These are phyloP conservation scores for Cydia fagiglandana DNA, from an alignment of 1,140 invertebrate species.

Conservation along the genomic window DNA sequence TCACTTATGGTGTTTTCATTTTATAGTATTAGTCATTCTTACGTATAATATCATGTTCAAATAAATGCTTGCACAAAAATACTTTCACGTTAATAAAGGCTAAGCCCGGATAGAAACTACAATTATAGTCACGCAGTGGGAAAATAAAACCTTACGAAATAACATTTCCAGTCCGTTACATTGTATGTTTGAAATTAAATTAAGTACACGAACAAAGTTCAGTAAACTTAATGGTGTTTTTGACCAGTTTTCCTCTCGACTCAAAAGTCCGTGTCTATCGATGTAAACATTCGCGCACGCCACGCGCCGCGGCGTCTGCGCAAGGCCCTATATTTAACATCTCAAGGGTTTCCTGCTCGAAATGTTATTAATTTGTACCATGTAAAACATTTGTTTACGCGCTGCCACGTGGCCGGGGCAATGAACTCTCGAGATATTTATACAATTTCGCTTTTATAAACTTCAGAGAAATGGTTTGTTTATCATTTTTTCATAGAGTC, in stretches of 20 bases:
- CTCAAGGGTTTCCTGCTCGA: slow-evolving; percentile 72
- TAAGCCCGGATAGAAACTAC: slow-evolving; percentile 2
- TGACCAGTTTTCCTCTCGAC: background rate
- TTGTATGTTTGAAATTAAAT: slow-evolving; percentile 1
- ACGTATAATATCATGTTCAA: background rate
- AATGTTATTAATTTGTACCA: slow-evolving; percentile 72
- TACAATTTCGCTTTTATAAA: slow-evolving; percentile 34
- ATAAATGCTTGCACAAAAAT: background rate
- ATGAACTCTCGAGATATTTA: slow-evolving; percentile 60
- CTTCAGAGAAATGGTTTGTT: slow-evolving; percentile 32
- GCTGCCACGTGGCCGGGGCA: slow-evolving; percentile 60
- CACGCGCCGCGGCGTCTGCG: slow-evolving; percentile 53
- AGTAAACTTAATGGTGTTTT: background rate
- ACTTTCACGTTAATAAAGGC: slow-evolving; percentile 9
- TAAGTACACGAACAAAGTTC: slow-evolving; percentile 5
- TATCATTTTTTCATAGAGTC: background rate
- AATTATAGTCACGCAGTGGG: slow-evolving; percentile 15
- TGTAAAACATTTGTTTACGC: slow-evolving; percentile 64
- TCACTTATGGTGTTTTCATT: too few species aligned
- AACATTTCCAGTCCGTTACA: background rate
- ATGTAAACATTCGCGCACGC: slow-evolving; percentile 58
- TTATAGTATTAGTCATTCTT: background rate
- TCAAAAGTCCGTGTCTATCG: slow-evolving; percentile 47
- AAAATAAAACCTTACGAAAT: background rate
- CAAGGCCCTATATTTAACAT: slow-evolving; percentile 67